Conservation (phyloP, 2,888 invertebrate genomes). For the Bedellia somnulentella region DNA sequence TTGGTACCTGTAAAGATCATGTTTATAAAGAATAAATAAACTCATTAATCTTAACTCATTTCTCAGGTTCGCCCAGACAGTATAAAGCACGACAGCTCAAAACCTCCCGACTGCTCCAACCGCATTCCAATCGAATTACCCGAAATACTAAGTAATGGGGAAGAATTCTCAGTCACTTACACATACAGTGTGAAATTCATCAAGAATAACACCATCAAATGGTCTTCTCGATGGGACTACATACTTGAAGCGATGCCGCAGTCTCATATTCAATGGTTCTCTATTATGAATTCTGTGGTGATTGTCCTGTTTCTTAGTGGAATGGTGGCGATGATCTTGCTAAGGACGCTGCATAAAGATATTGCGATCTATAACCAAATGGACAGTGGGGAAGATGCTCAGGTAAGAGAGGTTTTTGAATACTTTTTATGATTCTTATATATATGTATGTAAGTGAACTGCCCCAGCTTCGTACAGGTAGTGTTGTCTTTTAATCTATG, state of each 20-base stretch:
- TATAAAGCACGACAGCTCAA: conserved; percentile 50
- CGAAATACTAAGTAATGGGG: conserved; percentile 41
- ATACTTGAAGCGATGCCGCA: conserved; percentile 98
- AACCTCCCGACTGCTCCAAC: conserved; percentile 46
- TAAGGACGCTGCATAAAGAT: conserved; percentile 96
- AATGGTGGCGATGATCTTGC: conserved; percentile 99
- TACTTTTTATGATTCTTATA: no score
- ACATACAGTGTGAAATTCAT: conserved; percentile 85
- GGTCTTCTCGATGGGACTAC: conserved; percentile 99
- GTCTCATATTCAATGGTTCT: conserved; percentile 99
- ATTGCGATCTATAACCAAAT: conserved; percentile 98
- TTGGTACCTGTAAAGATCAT: no score
- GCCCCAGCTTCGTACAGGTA: no score
- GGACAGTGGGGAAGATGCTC: conserved; percentile 85
- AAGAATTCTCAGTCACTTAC: conserved; percentile 72
- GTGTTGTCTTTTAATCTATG: no score
- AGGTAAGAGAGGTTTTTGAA: no score
- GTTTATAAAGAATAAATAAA: no score
- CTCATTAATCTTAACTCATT: no score
- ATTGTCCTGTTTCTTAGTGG: conserved; percentile 96
- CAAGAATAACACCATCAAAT: conserved; percentile 83
- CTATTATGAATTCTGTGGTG: conserved; percentile 95
- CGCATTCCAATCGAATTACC: conserved; percentile 73
- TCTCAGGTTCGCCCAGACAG: conserved; percentile 57
- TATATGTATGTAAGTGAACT: no score